Base-by-base conservation (phyloP, 2,113 vertebrate genomes). In the Austrofundulus limnaeus region DNA sequence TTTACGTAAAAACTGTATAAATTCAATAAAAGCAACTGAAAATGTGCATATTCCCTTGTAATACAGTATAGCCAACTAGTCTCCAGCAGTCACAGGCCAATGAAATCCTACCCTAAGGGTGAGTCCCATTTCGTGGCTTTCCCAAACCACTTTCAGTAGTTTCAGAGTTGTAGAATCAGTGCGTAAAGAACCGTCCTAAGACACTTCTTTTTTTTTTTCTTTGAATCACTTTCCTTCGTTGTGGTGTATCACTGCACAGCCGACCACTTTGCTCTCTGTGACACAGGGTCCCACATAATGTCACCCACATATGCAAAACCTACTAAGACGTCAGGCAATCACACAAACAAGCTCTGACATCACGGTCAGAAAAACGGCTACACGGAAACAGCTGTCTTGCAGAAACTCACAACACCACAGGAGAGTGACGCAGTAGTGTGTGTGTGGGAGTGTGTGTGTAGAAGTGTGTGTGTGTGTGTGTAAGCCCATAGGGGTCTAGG, bases 311-410 rank as follows among this genome's bases (percentile, higher is more conserved):
- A 70, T 70, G 41, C 24, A 58, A 68, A 49, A 72, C 55, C 5
- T 61, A 61, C 55, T 59, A 39, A 53, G 69, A 84, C 70, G 75
- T 86, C 83, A 84, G 72, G 71, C 84, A 83, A 82, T 91, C 87
- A 85, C 73, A 76, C 72, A 83, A 81, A 72, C 81, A 58, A 70
- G 61, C 72, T 85, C 61, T 84, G 84, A 85, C 82, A 85, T 87
- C 78, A 86, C 62, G 68, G 66, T 66, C 66, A 75, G 83, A 68
- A 84, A 77, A 76, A 88, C 83, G 72, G 81, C 78, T 88, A 86
- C 87, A 78, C 78, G 84, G 59, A 65, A 87, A 86, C 88, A 89
- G 86, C 88, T 87, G 87, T 68, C 41, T 70, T 50, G 58, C 58
- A 85, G 69, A 72, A 80, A 70, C 60, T 58, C 59, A 72, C 80